Conservation (phyloP, 64 coral and sea anemone genomes). For the Actinia tenebrosa region DNA sequence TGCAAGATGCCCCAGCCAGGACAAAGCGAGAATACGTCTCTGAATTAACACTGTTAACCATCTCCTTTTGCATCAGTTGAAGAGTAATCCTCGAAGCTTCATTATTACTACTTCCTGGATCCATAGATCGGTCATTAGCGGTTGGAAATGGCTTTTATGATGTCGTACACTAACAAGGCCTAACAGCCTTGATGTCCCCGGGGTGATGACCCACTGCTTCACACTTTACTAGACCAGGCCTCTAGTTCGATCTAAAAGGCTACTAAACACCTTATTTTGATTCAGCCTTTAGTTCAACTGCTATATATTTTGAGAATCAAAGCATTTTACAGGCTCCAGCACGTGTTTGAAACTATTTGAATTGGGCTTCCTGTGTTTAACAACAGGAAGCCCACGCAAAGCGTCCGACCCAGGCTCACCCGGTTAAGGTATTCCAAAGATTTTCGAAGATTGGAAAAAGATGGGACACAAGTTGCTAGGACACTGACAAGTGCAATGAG, state of each 20-base stretch:
- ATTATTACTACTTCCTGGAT: not conserved
- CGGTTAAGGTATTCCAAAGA: not conserved
- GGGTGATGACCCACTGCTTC: too few relatives aligned
- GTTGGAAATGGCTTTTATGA: not conserved
- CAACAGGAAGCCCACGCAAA: not conserved
- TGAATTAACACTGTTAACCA: constrained; percentile 1
- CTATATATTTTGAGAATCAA: not conserved
- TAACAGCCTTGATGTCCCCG: too few relatives aligned
- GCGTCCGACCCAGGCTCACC: not conserved
- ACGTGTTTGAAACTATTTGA: not conserved
- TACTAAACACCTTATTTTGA: not conserved
- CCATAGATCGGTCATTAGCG: not conserved
- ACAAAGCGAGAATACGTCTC: constrained; percentile 26
- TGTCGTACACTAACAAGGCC: too few relatives aligned
- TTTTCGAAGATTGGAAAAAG: too few relatives aligned
- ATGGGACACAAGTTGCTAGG: too few relatives aligned
- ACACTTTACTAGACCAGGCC: not conserved
- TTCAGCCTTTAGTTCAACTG: not conserved
- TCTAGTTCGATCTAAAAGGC: not conserved
- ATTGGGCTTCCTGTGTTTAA: not conserved
- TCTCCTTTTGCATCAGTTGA: not conserved
- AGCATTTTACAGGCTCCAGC: not conserved
- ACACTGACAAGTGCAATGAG: too few relatives aligned
- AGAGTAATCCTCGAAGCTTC: not conserved
- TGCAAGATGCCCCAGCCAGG: constrained; percentile 37